These are phyloP conservation scores for Sebastes vulpes DNA, from an alignment of 2,797 vertebrate genomes.

Conservation along the genomic window DNA sequence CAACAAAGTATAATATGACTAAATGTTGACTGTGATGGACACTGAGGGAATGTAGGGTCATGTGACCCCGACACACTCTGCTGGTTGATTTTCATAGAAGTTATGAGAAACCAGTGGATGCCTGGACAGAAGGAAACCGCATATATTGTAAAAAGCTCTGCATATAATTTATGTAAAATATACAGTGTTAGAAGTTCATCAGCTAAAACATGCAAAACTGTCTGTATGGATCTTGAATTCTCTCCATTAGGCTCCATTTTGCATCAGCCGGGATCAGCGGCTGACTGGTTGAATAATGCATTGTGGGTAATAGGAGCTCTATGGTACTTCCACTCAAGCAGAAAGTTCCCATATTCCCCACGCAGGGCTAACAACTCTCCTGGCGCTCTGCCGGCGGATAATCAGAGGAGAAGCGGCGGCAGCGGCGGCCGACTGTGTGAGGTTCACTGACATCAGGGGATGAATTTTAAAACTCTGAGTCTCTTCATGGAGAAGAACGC, in stretches of 20 bases:
- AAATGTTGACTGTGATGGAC: not conserved
- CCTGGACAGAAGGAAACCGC: not conserved
- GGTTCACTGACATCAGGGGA: conserved; percentile 1
- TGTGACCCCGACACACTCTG: not conserved
- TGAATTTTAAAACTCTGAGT: not conserved
- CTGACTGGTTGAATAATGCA: conserved; percentile 40
- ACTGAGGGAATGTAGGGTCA: not conserved
- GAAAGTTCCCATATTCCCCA: conserved; percentile 30
- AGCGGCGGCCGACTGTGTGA: not conserved
- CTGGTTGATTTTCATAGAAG: not conserved
- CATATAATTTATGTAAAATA: not conserved
- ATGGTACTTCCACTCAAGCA: conserved; percentile 29
- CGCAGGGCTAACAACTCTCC: conserved; percentile 12
- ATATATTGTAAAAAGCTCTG: not conserved
- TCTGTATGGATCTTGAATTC: not conserved
- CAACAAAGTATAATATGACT: not conserved
- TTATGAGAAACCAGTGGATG: not conserved
- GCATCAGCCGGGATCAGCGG: not conserved
- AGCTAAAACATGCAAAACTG: not conserved
- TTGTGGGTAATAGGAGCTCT: conserved; percentile 47
- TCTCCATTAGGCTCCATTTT: not conserved
- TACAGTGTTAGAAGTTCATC: not conserved
- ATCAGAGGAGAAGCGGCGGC: not conserved
- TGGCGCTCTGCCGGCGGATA: not conserved
- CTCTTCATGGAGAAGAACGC: not conserved